Conservation (phyloP, 1,140 invertebrate genomes). For the Penaeus vannamei region DNA sequence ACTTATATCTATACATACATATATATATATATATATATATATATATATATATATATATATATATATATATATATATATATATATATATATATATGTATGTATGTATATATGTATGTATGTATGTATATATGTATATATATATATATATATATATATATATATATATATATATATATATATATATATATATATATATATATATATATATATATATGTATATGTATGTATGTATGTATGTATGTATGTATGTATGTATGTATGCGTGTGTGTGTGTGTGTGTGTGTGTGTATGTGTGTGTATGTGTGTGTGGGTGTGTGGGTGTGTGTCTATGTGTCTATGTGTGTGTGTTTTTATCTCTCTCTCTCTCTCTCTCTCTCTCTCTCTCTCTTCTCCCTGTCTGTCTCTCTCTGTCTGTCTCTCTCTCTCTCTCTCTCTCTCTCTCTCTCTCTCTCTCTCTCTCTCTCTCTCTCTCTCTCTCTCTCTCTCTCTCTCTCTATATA, state of each 20-base stretch:
- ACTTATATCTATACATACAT: neutral
- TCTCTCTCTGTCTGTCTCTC: constrained; percentile 21
- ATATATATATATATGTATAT: constrained; percentile 16
- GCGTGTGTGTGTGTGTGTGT: constrained; percentile 44
- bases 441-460: neutral
- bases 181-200: constrained; percentile 16
- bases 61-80: neutral
- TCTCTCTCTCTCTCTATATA: neutral
- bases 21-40: neutral
- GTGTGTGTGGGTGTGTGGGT: neutral
- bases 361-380: neutral
- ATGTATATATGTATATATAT: too few species aligned
- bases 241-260: constrained; percentile 11
- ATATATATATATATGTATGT: too few species aligned
- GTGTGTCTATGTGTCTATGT: too few species aligned
- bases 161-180: too few species aligned
- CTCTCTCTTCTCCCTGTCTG: neutral
- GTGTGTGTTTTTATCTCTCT: neutral
- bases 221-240: constrained; percentile 23
- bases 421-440: neutral
- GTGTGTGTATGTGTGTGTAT: constrained; percentile 42
- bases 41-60: neutral
- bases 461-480: neutral
- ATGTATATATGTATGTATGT: too few species aligned
- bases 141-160: too few species aligned